phyloP scores from a whole-genome alignment of 2,888 invertebrate genomes.

The Pecten maximus region DNA sequence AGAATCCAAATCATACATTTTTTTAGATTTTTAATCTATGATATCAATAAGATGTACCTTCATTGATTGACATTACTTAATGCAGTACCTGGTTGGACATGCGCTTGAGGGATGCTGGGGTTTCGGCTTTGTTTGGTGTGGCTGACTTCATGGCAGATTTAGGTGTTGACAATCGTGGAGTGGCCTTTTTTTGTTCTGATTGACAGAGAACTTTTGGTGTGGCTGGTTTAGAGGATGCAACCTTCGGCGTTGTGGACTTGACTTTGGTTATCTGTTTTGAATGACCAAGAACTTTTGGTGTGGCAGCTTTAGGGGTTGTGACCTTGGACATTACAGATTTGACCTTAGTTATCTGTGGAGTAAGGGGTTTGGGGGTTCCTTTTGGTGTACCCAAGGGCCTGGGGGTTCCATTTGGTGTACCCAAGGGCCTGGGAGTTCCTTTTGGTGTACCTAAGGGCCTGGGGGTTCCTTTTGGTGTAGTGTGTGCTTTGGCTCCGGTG shows the following conservation, averaged over 20 bases:
- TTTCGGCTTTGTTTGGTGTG: background rate
- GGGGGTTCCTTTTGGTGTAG: constrained; percentile 16
- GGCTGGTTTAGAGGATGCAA: no score
- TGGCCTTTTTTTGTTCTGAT: background rate
- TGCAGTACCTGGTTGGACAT: background rate
- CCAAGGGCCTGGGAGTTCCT: background rate
- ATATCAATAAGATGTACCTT: no score
- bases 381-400: no score
- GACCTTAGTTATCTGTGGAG: background rate
- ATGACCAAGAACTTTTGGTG: background rate
- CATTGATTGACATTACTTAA: background rate
- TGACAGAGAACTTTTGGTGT: no score
- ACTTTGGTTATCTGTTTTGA: background rate
- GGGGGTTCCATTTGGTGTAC: no score
- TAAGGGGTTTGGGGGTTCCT: background rate
- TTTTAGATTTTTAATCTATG: no score
- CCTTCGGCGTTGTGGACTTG: background rate
- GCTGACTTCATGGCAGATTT: constrained; percentile 11
- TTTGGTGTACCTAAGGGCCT: background rate
- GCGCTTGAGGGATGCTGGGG: background rate
- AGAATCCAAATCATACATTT: no score
- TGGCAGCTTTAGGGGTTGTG: background rate
- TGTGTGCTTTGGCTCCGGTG: background rate
- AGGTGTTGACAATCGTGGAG: background rate
- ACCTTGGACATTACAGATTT: constrained; percentile 12